phyloP scores from a whole-genome alignment of 53 echinoderm and acorn worm genomes.

The Mesocentrotus franciscanus region DNA sequence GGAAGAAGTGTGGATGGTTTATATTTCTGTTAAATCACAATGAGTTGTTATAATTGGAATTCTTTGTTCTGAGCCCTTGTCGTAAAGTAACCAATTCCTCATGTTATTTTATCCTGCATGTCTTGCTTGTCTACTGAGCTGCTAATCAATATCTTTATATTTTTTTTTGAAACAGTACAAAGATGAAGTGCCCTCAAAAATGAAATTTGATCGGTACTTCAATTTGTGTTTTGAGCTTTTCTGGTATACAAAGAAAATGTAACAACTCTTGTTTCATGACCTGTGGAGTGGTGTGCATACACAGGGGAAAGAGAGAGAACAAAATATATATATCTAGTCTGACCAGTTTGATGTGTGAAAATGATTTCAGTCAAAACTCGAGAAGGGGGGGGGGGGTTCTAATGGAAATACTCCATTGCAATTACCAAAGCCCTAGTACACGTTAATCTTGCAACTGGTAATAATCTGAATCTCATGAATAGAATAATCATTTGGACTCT shows the following conservation, averaged over 20 bases:
- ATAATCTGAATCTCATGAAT: conserved; percentile 18
- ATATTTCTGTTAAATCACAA: neutral
- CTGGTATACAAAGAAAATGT: neutral
- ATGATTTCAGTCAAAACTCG: neutral
- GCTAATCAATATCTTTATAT: neutral
- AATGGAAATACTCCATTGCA: neutral
- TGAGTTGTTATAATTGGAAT: neutral
- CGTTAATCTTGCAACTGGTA: neutral
- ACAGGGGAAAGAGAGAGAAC: neutral
- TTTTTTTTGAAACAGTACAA: neutral
- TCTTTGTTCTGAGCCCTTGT: neutral
- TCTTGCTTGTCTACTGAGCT: neutral
- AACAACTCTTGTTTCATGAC: neutral
- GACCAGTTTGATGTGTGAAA: neutral
- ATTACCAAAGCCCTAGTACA: neutral
- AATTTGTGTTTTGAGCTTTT: conserved; percentile 9
- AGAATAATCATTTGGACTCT: neutral
- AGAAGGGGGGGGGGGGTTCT: neutral
- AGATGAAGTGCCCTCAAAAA: neutral
- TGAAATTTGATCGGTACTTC: neutral
- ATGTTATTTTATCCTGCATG: neutral
- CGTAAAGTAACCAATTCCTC: conserved; percentile 8
- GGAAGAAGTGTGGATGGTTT: neutral
- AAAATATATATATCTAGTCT: neutral
- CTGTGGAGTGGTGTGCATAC: neutral